A percentile compares a stretch with the other conserved stretches of the same genome.
Evolutionary conservation across 1,140 invertebrate genomes (phyloP).

Genomic region (Trachymyrmex septentrionalis): DNA sequence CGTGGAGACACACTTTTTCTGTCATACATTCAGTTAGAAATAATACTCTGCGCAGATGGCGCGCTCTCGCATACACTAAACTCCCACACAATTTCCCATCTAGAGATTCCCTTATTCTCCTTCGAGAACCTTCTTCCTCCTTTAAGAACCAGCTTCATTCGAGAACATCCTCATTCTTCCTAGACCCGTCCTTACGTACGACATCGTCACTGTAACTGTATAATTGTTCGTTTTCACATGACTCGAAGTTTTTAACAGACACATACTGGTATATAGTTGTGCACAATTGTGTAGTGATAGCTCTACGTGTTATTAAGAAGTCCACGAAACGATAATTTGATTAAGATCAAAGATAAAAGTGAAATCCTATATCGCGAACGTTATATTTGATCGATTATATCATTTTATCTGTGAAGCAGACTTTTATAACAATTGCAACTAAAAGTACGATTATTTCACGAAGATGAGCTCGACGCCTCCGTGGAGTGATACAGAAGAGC

Average conservation of each 20-base stretch:
- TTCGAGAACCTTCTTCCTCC: no score
- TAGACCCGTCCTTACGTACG: no score
- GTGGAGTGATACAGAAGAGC: constrained; percentile 89
- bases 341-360: background rate
- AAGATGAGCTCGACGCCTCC: constrained; percentile 93
- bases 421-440: background rate
- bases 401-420: background rate
- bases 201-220: no score
- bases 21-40: no score
- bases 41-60: no score
- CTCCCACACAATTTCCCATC: no score
- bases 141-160: no score
- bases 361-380: constrained; percentile 5
- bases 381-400: background rate
- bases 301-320: background rate
- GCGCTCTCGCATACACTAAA: no score
- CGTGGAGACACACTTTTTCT: no score
- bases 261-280: background rate
- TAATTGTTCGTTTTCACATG: constrained; percentile 14
- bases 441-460: constrained; percentile 95
- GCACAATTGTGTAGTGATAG: background rate
- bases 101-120: no score
- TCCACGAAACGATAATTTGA: background rate
- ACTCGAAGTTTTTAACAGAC: constrained; percentile 23
- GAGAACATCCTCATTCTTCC: no score